A percentile compares a stretch with the other conserved stretches of the same genome.
Evolutionary conservation across 2,797 vertebrate species (phyloP).

Genomic region (Tokudaia muenninki): DNA sequence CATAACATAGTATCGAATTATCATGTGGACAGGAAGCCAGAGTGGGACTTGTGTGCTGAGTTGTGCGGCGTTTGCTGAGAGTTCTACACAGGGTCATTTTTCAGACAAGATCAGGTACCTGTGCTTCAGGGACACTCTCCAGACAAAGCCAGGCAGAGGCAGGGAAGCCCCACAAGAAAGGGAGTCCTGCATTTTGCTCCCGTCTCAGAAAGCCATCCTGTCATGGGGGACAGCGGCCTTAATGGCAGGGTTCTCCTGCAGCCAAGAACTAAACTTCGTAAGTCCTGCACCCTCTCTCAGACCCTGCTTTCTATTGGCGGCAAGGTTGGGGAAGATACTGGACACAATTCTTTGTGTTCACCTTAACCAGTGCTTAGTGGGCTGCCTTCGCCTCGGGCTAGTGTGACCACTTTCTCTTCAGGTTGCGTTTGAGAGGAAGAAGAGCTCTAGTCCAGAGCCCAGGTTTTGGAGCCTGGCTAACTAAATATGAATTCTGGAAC

Average conservation of each 20-base stretch:
- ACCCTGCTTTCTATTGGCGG: not conserved
- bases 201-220: no score
- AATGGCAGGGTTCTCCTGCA: no score
- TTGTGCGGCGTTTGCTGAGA: not conserved
- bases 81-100: not conserved
- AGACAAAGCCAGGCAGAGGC: no score
- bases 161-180: no score
- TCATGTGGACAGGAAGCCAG: not conserved
- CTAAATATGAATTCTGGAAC: not conserved
- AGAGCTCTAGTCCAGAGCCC: not conserved
- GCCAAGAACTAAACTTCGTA: not conserved
- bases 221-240: no score
- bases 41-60: not conserved
- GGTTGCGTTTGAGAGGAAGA: not conserved
- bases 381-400: not conserved
- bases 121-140: not conserved
- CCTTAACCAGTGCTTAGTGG: not conserved
- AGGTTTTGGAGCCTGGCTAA: not conserved
- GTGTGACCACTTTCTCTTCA: not conserved
- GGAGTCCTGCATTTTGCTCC: no score
- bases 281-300: not conserved
- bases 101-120: not conserved
- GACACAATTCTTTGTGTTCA: not conserved
- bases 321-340: not conserved
- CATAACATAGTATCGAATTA: no score